These are phyloP conservation scores for Toxostoma redivivum DNA, from an alignment of 2,113 vertebrate species.

Conservation along the genomic window DNA sequence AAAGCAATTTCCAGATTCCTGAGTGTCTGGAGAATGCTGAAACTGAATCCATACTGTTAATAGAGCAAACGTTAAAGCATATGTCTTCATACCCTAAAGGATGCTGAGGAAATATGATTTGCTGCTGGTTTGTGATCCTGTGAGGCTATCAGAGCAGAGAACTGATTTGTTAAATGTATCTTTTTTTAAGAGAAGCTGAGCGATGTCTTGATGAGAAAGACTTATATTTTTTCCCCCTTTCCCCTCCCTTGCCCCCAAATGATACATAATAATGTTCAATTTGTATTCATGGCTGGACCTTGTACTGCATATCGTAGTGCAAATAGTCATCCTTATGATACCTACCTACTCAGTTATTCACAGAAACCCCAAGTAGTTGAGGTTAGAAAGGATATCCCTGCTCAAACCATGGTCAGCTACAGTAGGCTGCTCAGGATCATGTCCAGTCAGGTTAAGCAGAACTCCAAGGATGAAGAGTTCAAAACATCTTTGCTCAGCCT, in stretches of 20 bases:
- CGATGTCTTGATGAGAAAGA: not conserved
- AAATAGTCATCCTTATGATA: not conserved
- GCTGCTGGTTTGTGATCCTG: not conserved
- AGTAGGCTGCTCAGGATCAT: not conserved
- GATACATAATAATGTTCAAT: not conserved
- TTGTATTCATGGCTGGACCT: not conserved
- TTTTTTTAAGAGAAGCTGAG: not conserved
- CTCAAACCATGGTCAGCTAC: not conserved
- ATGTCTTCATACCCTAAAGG: not conserved
- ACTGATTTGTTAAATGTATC: not conserved
- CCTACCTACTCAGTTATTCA: not conserved
- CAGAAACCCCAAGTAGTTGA: not conserved
- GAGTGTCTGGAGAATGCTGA: not conserved
- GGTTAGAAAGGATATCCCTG: not conserved
- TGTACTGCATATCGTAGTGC: not conserved
- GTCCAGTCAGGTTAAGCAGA: not conserved
- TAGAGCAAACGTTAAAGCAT: not conserved
- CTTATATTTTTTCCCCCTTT: not conserved
- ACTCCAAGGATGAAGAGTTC: not conserved
- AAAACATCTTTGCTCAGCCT: not conserved
- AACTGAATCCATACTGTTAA: not conserved
- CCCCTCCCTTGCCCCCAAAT: rapidly evolving
- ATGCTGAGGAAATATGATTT: not conserved
- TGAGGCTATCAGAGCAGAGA: not conserved
- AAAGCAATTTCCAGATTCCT: not conserved